Base-by-base conservation (phyloP, 2,113 vertebrate species). In the Lophochroa leadbeateri region DNA sequence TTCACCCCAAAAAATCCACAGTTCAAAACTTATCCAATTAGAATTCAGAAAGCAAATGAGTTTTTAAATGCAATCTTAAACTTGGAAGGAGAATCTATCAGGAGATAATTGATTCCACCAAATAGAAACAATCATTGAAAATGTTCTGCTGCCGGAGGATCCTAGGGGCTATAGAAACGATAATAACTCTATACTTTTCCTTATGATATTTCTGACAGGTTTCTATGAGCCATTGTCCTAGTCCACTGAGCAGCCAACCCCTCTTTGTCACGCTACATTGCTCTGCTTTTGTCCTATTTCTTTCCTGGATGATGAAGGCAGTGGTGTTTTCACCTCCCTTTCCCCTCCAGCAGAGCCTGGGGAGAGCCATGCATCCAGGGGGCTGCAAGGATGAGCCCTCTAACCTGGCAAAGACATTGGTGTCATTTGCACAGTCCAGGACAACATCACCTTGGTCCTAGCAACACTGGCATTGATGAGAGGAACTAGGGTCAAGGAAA, bases 21-120 rank as follows among this genome's bases (percentile, higher is more conserved):
- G 95, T 96, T 97, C 96, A 96, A 94, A 97, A 96, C 77, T 89
- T 25, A 94, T 11, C 44, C 81, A 97, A 96, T 98, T 96, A 97
- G 96, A 96, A 98, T 98, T 96, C 96, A 96, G 96, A 90, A 96
- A 97, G 95, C 83, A 97, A 88, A 97, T 96, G 96, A 96, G 92
- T 91, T 98, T 97, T 97, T 97, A 98, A 98, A 98, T 83, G 92
- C 82, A 98, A 90, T 98, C 97, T 97, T 97, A 96, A 97, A 96
- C 94, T 97, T 97, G 96, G 94, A 98, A 96, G 95, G 94, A 93
- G 97, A 98, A 97, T 97, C 95, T 96, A 97, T 98, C 95, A 97
- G 84, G 88, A 97, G 92, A 96, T 97, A 98, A 98, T 96, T 98
- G 97, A 98, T 97, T 98, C 90, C 71, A 96, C 88, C 92, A 96